These are phyloP conservation scores for Chionoecetes opilio DNA, from an alignment of 1,140 invertebrate genomes.

Conservation along the genomic window DNA sequence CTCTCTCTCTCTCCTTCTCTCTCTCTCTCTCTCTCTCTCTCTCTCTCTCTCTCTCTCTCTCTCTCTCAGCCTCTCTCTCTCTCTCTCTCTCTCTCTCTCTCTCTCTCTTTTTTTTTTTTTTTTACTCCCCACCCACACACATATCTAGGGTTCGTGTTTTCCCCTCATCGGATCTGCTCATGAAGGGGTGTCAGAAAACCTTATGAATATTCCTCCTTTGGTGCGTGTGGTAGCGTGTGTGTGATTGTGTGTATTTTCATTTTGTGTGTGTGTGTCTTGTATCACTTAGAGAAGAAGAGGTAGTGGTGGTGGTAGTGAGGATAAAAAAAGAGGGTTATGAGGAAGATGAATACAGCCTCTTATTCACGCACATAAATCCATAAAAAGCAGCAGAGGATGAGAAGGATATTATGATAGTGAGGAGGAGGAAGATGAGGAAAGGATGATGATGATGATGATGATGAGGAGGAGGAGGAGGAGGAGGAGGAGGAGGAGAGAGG, in stretches of 20 bases:
- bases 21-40: background rate
- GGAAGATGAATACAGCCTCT: too few species aligned
- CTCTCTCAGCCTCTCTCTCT: background rate
- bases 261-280: too few species aligned
- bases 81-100: background rate
- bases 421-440: background rate
- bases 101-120: background rate
- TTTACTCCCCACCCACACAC: background rate
- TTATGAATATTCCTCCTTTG: too few species aligned
- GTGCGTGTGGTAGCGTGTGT: too few species aligned
- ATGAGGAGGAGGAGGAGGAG: background rate
- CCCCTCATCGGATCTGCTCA: too few species aligned
- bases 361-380: too few species aligned
- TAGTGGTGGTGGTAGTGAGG: too few species aligned
- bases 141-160: background rate
- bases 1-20: background rate
- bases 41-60: background rate
- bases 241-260: too few species aligned
- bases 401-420: background rate
- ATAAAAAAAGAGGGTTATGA: too few species aligned
- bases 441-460: background rate
- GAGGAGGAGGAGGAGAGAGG: background rate
- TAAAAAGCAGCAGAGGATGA: too few species aligned
- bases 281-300: too few species aligned
- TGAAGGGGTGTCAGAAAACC: too few species aligned